Base-by-base conservation (phyloP, 2,113 vertebrate genomes). In the Marmota flaviventris region DNA sequence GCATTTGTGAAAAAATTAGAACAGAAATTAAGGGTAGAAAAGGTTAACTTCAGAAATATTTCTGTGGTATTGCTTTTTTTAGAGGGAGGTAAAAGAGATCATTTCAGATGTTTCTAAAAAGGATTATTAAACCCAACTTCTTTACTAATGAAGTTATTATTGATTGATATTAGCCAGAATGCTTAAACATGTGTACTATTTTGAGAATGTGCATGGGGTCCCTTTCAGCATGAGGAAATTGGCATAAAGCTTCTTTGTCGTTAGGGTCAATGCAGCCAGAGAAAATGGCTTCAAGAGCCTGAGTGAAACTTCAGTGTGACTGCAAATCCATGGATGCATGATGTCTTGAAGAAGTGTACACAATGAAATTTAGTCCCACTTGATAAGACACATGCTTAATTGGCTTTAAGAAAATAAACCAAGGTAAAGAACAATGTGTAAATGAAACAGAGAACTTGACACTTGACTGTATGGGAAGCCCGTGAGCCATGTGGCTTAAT, bases 401-500 rank as follows among this genome's bases (percentile, higher is more conserved):
- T 98, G 97, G 94, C 97, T 96, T 98, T 98, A 98, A 97, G 97
- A 97, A 98, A 98, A 98, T 98, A 98, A 98, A 97, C 75, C 85
- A 98, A 98, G 76, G 88, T 98, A 98, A 98, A 98, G 98, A 96
- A 97, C 94, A 86, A 98, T 97, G 97, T 97, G 95, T 82, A 95
- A 97, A 97, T 97, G 97, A 98, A 98, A 95, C 95, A 90, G 95
- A 98, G 94, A 96, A 92, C 97, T 97, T 98, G 98, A 98, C 97
- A 97, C 97, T 98, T 98, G 98, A 98, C 98, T 98, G 97, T 99
- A 98, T 99, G 98, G 98, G 99, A 99, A 99, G 99, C 98, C 98
- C 98, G 97, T 99, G 99, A 99, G 99, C 99, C 98, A 98, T 98
- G 98, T 99, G 99, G 99, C 99, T 99, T 99, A 99, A 99, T 99